phyloP scores from a whole-genome alignment of 2,113 vertebrate species.

The Marmota monax region DNA sequence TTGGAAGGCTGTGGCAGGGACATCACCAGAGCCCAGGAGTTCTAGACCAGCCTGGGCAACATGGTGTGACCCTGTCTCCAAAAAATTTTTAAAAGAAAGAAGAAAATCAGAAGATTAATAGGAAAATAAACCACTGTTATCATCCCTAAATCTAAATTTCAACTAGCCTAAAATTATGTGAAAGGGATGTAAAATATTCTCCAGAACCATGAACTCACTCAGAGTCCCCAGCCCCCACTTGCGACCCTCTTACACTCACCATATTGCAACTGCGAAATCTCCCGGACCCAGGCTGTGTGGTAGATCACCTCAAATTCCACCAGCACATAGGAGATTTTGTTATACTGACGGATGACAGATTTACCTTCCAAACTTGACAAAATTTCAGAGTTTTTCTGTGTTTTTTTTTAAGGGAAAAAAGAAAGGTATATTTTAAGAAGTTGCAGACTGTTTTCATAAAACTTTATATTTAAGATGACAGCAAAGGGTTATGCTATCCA shows the following conservation, averaged over 20 bases:
- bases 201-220: not conserved
- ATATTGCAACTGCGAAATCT: conserved; percentile 87
- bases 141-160: not conserved
- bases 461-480: conserved; percentile 29
- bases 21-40: not conserved
- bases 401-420: conserved; percentile 13
- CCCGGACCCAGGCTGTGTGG: conserved; percentile 89
- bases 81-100: not conserved
- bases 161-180: not conserved
- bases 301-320: conserved; percentile 89
- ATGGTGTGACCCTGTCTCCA: not conserved
- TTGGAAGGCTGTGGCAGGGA: not conserved
- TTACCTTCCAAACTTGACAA: conserved; percentile 89
- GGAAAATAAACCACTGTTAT: conserved; percentile 29
- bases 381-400: conserved; percentile 90
- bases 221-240: not conserved
- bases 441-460: not conserved
- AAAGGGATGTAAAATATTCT: not conserved
- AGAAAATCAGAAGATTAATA: conserved; percentile 36
- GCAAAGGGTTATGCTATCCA: not conserved
- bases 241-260: conserved; percentile 80
- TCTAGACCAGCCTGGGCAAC: not conserved
- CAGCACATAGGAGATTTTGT: conserved; percentile 88
- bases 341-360: conserved; percentile 89
- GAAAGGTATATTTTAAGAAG: conserved; percentile 48